These are phyloP conservation scores for Watsonalla cultraria DNA, from an alignment of 2,888 invertebrate genomes.

Conservation along the genomic window DNA sequence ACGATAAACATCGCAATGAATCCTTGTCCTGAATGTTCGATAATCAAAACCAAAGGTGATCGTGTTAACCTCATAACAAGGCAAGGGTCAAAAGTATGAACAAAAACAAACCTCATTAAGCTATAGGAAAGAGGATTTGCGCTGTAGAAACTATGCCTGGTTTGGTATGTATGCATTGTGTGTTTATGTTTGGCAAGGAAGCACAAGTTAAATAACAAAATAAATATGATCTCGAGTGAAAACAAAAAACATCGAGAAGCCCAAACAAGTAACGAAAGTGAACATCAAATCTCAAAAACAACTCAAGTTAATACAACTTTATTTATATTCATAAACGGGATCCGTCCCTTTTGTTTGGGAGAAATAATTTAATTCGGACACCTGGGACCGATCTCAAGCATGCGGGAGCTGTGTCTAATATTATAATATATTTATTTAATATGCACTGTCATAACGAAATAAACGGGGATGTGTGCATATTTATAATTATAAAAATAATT, in stretches of 20 bases:
- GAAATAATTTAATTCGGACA: constrained; percentile 34
- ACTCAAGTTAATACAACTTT: constrained; percentile 25
- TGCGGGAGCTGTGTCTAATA: constrained; percentile 8
- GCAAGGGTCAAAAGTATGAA: too few species aligned
- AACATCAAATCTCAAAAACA: constrained; percentile 14
- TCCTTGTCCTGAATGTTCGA: too few species aligned
- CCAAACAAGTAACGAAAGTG: constrained; percentile 5
- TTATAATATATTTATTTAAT: constrained; percentile 18
- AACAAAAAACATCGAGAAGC: background rate
- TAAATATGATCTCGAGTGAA: too few species aligned
- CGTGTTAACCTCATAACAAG: too few species aligned
- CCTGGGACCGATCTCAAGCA: constrained; percentile 30
- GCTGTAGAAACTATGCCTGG: too few species aligned
- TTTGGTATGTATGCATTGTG: too few species aligned
- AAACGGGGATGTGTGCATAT: background rate
- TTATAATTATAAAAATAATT: background rate
- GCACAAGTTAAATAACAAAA: too few species aligned
- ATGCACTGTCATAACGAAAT: constrained; percentile 6
- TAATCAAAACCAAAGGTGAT: too few species aligned
- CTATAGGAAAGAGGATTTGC: too few species aligned
- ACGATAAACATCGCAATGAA: too few species aligned
- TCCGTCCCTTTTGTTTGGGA: constrained; percentile 30
- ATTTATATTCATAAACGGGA: constrained; percentile 32
- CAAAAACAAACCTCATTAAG: too few species aligned
- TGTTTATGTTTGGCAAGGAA: too few species aligned